phyloP scores from a whole-genome alignment of 1,140 invertebrate species.

The Cryptotermes secundus region DNA sequence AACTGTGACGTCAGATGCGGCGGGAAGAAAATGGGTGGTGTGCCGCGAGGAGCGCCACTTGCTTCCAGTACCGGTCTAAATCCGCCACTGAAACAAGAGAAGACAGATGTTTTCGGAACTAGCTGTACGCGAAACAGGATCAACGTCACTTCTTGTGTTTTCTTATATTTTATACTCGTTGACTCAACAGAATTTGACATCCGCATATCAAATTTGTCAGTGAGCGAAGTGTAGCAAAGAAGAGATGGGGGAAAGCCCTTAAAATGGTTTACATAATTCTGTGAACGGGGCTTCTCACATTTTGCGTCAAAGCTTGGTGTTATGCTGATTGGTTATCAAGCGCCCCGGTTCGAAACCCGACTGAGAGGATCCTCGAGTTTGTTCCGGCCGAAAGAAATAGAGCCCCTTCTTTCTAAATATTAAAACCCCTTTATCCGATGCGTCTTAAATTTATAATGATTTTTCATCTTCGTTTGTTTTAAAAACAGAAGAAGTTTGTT shows the following conservation, averaged over 20 bases:
- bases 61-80: slow-evolving; percentile 64
- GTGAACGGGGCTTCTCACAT: neutral
- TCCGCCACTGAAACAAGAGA: slow-evolving; percentile 53
- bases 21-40: slow-evolving; percentile 74
- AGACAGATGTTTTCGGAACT: no score
- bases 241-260: slow-evolving; percentile 38
- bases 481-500: neutral
- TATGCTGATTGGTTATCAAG: neutral
- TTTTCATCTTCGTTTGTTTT: neutral
- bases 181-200: slow-evolving; percentile 32
- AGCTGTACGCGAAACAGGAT: neutral
- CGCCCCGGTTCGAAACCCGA: neutral
- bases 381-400: neutral
- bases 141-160: neutral
- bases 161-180: slow-evolving; percentile 3
- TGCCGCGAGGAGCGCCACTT: slow-evolving; percentile 52
- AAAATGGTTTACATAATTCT: slow-evolving; percentile 41
- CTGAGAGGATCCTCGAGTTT: neutral
- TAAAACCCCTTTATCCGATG: neutral
- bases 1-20: slow-evolving; percentile 77
- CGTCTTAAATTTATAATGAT: neutral
- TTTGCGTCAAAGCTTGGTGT: neutral
- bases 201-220: slow-evolving; percentile 33
- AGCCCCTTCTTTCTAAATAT: neutral
- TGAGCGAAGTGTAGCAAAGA: slow-evolving; percentile 37